Evolutionary conservation across 2,797 vertebrate species (phyloP).

Genomic region (Rhynchotus rufescens): DNA sequence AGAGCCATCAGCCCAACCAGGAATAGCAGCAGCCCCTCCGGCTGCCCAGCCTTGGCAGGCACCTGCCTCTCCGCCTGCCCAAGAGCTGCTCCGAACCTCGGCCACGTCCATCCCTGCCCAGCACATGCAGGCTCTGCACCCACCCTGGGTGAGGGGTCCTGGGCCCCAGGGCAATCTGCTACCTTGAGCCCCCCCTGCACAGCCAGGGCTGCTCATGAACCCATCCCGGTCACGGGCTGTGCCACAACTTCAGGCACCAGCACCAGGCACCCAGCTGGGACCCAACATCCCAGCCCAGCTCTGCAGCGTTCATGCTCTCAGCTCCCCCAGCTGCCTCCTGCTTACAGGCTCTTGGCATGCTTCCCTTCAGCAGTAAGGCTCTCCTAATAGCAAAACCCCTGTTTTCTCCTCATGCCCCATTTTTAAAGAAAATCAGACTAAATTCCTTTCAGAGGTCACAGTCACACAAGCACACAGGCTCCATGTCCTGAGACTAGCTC

Average conservation of each 20-base stretch:
- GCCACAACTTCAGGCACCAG: background rate
- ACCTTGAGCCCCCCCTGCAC: conserved; percentile 9
- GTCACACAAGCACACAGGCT: background rate
- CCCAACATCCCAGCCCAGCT: background rate
- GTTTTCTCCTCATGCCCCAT: background rate
- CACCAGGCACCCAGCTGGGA: background rate
- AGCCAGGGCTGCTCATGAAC: background rate
- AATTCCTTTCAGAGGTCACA: background rate
- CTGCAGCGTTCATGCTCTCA: background rate
- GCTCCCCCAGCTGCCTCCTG: background rate
- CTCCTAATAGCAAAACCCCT: background rate
- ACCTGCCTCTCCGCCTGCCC: background rate
- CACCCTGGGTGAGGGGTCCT: too few species aligned
- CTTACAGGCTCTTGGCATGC: too few species aligned
- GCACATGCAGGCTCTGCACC: background rate
- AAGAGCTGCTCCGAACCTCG: background rate
- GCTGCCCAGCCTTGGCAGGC: background rate
- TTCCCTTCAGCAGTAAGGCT: background rate
- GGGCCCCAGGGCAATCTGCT: background rate
- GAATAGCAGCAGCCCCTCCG: background rate
- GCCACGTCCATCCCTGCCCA: background rate
- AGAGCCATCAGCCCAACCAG: background rate
- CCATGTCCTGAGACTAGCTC: background rate
- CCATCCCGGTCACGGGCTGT: accelerated
- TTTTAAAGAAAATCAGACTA: background rate